Evolutionary conservation across 2,888 invertebrate species (phyloP), one percentile per base, ranked within the genome.

Genomic region (Leptopterna dolabrata): DNA sequence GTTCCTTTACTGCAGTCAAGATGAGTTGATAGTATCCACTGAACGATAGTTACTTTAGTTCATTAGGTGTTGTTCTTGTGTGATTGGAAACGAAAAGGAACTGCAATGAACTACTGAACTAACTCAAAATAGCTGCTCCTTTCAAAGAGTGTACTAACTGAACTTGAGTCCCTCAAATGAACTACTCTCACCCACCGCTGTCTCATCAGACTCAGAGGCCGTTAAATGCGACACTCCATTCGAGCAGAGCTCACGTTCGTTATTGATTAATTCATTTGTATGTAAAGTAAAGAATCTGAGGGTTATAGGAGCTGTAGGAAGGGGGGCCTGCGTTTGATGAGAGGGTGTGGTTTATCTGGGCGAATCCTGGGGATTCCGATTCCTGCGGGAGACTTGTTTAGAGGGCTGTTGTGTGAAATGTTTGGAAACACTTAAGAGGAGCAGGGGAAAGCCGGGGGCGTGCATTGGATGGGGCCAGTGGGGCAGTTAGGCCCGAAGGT

Each of bases 301-400:
- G 81, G 55, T 81, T 81, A 81, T 55, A 30, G 36, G 36, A 36
- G 2, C n/a, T n/a, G n/a, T n/a, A n/a, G n/a, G n/a, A 7, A 36
- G 81, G 78, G 55, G 73, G 81, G 29, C 55, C 81, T 81, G 81
- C 81, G 43, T 81, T 55, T 81, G 81, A 81, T 36, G 81, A 81
- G 27, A 27, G 51, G 81, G 81, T 30, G 81, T 51, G 55, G 73
- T 29, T 55, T 81, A 55, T 55, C 55, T 55, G 81, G 81, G 51
- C 51, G 36, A 55, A 51, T 83, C 81, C 83, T 43, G 14, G 45
- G 76, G 76, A 78, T 13, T 70, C 36, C 43, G 85, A 85, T 71
- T 85, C 73, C 85, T 85, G 85, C 85, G 47, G 73, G 51, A 71
- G 85, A 85, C 73, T 85, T 71, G 85, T 85, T 85, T 85, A 85